phyloP scores from a whole-genome alignment of 2,113 vertebrate species.

The Merops nubicus region DNA sequence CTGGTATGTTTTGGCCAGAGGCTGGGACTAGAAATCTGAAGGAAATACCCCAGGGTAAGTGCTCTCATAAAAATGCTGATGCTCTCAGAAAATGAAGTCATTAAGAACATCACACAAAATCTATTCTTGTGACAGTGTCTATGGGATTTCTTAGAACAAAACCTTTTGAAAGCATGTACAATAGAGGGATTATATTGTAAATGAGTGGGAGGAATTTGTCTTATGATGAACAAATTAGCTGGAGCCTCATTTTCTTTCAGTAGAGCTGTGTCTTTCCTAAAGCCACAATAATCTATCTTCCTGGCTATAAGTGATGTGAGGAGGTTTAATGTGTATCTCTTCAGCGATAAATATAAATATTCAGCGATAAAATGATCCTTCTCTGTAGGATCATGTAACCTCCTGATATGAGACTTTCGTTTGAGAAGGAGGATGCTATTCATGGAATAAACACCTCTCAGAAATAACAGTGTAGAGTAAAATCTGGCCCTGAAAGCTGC shows the following conservation, averaged over 20 bases:
- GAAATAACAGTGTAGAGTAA: not conserved
- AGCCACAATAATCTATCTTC: not conserved
- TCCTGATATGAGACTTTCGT: not conserved
- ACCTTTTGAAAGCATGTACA: not conserved
- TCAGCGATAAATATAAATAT: constrained; percentile 12
- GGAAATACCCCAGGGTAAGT: not conserved
- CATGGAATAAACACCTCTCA: not conserved
- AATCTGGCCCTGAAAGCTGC: not conserved
- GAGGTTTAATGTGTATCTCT: not conserved
- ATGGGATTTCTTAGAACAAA: not conserved
- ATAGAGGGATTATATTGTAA: not conserved
- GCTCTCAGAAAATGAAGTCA: not conserved
- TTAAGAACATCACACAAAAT: not conserved
- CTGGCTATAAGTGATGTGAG: not conserved
- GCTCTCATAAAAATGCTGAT: not conserved
- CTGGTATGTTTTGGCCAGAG: not conserved
- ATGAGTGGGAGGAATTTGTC: not conserved
- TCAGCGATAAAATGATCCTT: not conserved
- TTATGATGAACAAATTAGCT: not conserved
- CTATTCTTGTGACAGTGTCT: not conserved
- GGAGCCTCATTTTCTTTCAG: constrained; percentile 1
- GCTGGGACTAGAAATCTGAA: not conserved
- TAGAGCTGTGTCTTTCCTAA: not conserved
- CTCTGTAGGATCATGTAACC: not conserved
- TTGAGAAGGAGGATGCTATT: not conserved